Percentiles rank a stretch among this genome's conserved stretches.
Conservation (phyloP, 2,797 vertebrate genomes). For the Phoxinus dragarum region DNA sequence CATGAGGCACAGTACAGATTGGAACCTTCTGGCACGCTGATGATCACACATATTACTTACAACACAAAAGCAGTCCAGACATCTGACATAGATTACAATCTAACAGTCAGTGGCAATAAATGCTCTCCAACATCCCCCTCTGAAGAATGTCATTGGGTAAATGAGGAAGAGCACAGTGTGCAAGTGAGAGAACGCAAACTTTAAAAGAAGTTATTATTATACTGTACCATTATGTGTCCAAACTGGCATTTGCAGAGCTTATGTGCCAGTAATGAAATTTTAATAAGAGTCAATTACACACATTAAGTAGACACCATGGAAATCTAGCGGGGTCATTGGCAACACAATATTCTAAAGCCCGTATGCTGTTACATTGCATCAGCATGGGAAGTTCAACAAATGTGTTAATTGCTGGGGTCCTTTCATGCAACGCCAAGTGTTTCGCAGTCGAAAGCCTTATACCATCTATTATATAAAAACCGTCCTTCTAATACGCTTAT, state of each 20-base stretch:
- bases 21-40: conserved; percentile 58
- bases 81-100: conserved; percentile 63
- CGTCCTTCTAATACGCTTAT: conserved; percentile 57
- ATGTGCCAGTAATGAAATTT: conserved; percentile 58
- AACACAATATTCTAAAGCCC: conserved; percentile 45
- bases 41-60: conserved; percentile 55
- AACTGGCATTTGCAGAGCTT: conserved; percentile 54
- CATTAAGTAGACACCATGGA: conserved; percentile 46
- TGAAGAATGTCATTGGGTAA: conserved; percentile 25
- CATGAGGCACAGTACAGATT: conserved; percentile 55
- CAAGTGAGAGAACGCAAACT: conserved; percentile 32
- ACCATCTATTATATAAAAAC: conserved; percentile 60
- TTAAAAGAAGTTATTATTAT: conserved; percentile 52
- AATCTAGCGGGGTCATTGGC: conserved; percentile 41
- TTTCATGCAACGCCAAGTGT: conserved; percentile 65
- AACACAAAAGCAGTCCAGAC: conserved; percentile 58
- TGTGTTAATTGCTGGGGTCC: conserved; percentile 60
- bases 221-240: conserved; percentile 34
- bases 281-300: conserved; percentile 55
- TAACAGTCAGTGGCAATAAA: conserved; percentile 60
- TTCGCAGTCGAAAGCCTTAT: conserved; percentile 63
- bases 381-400: conserved; percentile 61
- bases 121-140: conserved; percentile 53
- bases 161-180: conserved; percentile 26
- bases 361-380: conserved; percentile 62